Base-by-base conservation (phyloP, 2,888 invertebrate species). In the Empis stercorea region DNA sequence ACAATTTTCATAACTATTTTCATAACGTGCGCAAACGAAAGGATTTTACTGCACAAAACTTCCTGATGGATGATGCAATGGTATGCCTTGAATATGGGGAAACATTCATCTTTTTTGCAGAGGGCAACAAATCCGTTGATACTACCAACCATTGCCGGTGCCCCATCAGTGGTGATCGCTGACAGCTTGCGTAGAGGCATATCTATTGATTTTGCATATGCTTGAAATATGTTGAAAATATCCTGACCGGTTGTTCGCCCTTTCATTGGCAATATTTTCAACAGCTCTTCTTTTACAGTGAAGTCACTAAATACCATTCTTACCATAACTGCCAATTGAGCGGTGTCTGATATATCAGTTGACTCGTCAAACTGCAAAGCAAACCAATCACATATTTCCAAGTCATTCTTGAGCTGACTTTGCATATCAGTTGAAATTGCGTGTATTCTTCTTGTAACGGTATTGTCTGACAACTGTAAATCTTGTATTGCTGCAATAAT, bases 301-400 rank as follows among this genome's bases (percentile, higher is more conserved):
- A 47, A 36, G 44, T 47, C 47, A 32, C 14, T 2, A 32, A 44
- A 47, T 10, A 52, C 41, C 47, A 55, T 45, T 48, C 52, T 43
- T 15, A 51, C 49, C 49, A 54, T 51, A 51, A 55, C 44, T 45
- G 45, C 46, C 32, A 54, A 47, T 39, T 56, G 53, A 17, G 54
- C 55, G 49, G 50, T 56, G 48, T 55, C 52, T 23, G 48, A 51
- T 30, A 49, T 47, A 49, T 58, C 55, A 15, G 54, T 58, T 14
- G 54, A 57, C 40, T 56, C 53, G 44, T 56, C 55, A 50, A 58
- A 50, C 44, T 56, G 56, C 16, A 54, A 43, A 32, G 48, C 47
- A 27, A 43, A 42, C 30, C 17, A 38, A 42, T 14, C 30, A 15
- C 39, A 39, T 4, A 2, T 17, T 39, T 17, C 17, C 2, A 39